Base-by-base conservation (phyloP, 2,888 invertebrate genomes). In the Neocrepidodera transversa region DNA sequence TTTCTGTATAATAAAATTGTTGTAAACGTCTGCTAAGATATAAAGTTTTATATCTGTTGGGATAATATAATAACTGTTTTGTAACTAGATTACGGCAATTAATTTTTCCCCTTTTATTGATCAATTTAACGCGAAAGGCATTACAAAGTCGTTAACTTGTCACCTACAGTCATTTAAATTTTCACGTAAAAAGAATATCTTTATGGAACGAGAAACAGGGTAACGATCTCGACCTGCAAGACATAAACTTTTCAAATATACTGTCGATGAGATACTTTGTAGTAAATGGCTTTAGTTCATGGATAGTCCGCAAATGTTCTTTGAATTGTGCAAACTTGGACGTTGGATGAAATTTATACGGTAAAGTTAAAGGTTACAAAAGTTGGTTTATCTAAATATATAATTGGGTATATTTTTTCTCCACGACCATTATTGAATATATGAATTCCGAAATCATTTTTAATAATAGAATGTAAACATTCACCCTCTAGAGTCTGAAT, bases 161-260 rank as follows among this genome's bases (percentile, higher is more conserved):
- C 53, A 48, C 53, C 53, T 48, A 18, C 43, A 11, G 47, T 58
- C 40, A 58, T 53, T 40, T 48, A 47, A 48, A 53, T 51, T 32
- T 53, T 40, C 18, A 16, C 48, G 26, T 58, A 53, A 58, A 53
- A 53, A 48, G 48, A 30, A 52, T 32, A 18, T 47, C 42, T 50
- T 30, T n/a, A 26, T 26, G 36, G 40, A 36, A 47, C 10, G 8
- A 36, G 13, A 51, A 58, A 52, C 17, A 11, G 53, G 35, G 52
- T 47, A 47, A 53, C 53, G 47, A 58, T 58, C 40, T 40, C 48
- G 42, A n/a, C 32, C 36, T 20, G 17, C 23, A 7, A 36, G 50
- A 50, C 26, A 54, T 45, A 54, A 54, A 54, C 45, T 54, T 54
- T 54, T 54, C 53, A 23, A 40, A 45, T 54, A 45, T 45, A 54